Evolutionary conservation across 2,888 invertebrate genomes (phyloP), one percentile per base, ranked within the genome.

Genomic region (Galerucella pusilla): DNA sequence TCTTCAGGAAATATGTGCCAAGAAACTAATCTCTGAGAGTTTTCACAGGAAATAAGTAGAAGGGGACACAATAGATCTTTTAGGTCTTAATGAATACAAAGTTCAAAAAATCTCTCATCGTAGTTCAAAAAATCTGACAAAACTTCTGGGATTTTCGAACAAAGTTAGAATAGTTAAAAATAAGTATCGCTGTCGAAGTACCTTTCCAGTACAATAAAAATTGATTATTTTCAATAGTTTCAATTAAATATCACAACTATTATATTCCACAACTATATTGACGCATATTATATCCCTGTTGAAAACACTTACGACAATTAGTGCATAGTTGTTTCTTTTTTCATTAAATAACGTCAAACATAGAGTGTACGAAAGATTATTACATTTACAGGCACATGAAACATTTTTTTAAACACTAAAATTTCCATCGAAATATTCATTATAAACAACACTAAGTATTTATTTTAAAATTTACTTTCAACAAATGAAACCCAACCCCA

Each of bases 201-300:
- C 65, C 72, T 67, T 74, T 35, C 42, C 14, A 14, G 9, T 42
- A 45, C 35, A 63, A 42, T 35, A n/a, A 46, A 81, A 83, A 81
- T 57, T 81, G 82, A 81, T 83, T 81, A 75, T 72, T 80, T 79
- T 78, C 69, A 72, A 71, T 71, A 64, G 64, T 71, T 45, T 82
- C 80, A 75, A 78, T 83, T 83, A 83, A 84, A 84, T 85, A 85
- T 85, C 85, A 85, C 85, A 85, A 85, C 85, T 85, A 85, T 79
- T 81, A 81, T 83, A 82, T 83, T 81, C 82, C 83, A 82, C 80
- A 83, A 83, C 84, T 84, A 84, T 84, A 84, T 83, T 83, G 84
- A 84, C 84, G 83, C 82, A 57, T 71, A 71, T 70, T 78, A 80
- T 78, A 82, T 81, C 81, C 80, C 82, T 83, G 82, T 80, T 81